These are phyloP conservation scores for Drosophila infuscata DNA, from an alignment of 2,888 invertebrate species.

Conservation along the genomic window DNA sequence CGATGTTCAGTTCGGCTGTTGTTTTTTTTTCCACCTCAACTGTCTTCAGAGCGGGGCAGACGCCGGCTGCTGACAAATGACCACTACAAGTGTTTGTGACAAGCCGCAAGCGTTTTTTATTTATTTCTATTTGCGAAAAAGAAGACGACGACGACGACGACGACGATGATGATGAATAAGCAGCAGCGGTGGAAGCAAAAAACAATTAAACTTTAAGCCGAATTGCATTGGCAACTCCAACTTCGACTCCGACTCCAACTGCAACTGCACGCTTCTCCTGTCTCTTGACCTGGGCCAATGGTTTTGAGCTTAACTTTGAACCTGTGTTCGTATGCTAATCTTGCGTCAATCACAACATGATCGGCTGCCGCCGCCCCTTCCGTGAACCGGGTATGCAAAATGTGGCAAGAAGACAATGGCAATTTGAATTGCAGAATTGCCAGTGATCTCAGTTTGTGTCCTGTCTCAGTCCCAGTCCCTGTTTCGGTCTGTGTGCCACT, in stretches of 20 bases:
- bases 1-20: slow-evolving; percentile 56
- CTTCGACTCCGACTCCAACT: not conserved
- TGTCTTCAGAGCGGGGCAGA: slow-evolving; percentile 47
- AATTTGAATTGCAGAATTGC: slow-evolving; percentile 83
- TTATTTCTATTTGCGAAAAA: slow-evolving; percentile 59
- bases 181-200: slow-evolving; percentile 14
- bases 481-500: slow-evolving; percentile 67
- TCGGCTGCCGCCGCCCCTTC: slow-evolving; percentile 33
- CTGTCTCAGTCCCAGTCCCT: not conserved
- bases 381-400: slow-evolving; percentile 66
- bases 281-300: slow-evolving; percentile 69
- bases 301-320: slow-evolving; percentile 67
- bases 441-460: slow-evolving; percentile 15
- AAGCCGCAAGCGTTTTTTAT: slow-evolving; percentile 82
- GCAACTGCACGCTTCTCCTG: too few species aligned
- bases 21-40: slow-evolving; percentile 24
- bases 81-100: slow-evolving; percentile 84
- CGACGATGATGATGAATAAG: not conserved
- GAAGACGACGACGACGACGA: slow-evolving; percentile 1
- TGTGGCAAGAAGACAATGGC: slow-evolving; percentile 70
- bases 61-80: slow-evolving; percentile 83
- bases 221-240: slow-evolving; percentile 5
- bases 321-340: slow-evolving; percentile 77
- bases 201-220: slow-evolving; percentile 74
- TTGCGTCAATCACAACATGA: slow-evolving; percentile 78